Evolutionary conservation across 2,113 vertebrate genomes (phyloP), one percentile per base, ranked within the genome.

Genomic region (Heterocephalus glaber): DNA sequence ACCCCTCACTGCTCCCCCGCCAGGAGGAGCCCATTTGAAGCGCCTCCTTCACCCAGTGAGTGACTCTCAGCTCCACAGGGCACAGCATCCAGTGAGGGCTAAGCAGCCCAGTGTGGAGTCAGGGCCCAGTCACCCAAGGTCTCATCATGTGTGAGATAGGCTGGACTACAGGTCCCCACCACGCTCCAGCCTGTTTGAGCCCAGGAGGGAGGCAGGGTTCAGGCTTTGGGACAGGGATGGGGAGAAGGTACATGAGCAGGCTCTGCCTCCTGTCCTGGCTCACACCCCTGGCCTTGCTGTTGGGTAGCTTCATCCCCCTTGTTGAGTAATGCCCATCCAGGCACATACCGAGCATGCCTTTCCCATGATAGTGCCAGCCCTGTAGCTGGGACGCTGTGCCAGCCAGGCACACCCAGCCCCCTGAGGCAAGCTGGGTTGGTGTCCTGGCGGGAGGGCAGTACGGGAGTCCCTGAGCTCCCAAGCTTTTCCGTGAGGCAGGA

Each of bases 91-190:
- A 33, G n/a, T 2, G n/a, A 33, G 26, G 44, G 17, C 76, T 12
- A 12, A 63, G 82, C 77, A 49, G 56, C 52, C 72, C 1, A 33
- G n/a, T 2, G n/a, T 28, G 26, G 44, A 49, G 80, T 28, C 70
- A 41, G 30, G 1, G 0, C 13, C 2, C 33, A 1, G 41, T 44
- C 86, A 28, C 14, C 3, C 2, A 11, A 56, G 58, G 11, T 22
- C 12, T 60, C 63, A 24, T 19, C 0, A 0, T 35, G 20, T 74
- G 35, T 24, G 0, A 56, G 35, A 33, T 3, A 58, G 85, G 61
- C 19, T 68, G 49, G 49, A 44, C 52, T 17, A 30, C 9, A 38
- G 26, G 35, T 52, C 6, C 28, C 2, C 10, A 52, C 56, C 17
- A 2, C 30, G 6, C 66, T 26, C 7, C 41, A 22, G 8, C 24